Evolutionary conservation across 2,113 vertebrate genomes (phyloP).

Genomic region (Cheirogaleus medius): DNA sequence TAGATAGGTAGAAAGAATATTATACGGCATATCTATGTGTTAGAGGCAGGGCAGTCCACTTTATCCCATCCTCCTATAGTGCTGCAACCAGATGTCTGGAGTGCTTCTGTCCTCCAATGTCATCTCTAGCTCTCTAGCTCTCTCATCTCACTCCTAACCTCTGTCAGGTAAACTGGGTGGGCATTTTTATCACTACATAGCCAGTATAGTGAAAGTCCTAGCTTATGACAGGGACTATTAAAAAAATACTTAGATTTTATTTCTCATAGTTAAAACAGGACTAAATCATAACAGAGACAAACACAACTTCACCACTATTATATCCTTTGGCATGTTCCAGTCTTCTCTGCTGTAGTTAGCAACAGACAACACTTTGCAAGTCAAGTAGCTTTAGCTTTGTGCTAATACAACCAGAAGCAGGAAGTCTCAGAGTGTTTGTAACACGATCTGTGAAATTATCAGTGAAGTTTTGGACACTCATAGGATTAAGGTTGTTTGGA

Average conservation of each 20-base stretch:
- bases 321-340: background rate
- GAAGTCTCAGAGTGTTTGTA: background rate
- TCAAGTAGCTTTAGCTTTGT: constrained; percentile 1
- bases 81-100: background rate
- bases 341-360: background rate
- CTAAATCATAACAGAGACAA: background rate
- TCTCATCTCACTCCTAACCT: background rate
- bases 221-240: background rate
- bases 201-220: background rate
- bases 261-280: background rate
- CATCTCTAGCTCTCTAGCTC: background rate
- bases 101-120: background rate
- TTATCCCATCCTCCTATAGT: background rate
- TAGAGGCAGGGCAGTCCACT: background rate
- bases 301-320: background rate
- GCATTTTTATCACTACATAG: background rate
- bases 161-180: background rate
- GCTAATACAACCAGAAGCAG: background rate
- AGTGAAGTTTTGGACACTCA: background rate
- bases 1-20: background rate
- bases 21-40: background rate
- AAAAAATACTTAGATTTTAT: background rate
- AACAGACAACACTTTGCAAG: background rate
- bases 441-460: background rate
- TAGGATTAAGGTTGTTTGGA: background rate